Evolutionary conservation across 1,140 invertebrate genomes (phyloP), one percentile per base, ranked within the genome.

Genomic region (Augochlora pura): DNA sequence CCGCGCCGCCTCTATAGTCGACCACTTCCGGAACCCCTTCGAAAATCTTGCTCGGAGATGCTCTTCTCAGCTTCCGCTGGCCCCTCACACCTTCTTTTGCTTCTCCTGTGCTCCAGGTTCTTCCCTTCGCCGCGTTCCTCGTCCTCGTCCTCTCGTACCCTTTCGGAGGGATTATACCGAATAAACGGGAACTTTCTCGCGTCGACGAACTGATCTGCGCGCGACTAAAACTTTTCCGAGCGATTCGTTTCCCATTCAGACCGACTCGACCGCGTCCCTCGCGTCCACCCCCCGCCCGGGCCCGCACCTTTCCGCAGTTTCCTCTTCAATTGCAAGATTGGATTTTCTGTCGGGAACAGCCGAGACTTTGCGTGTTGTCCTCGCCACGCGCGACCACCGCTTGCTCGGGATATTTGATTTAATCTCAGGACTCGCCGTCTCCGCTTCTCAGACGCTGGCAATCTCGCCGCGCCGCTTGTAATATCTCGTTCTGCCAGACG

Each of bases 211-310:
- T 82, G 72, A 86, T 54, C 73, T 73, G 64, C 32, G 49, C 54
- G 80, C 64, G 75, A 70, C 79, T 70, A 59, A 83, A 87, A 87
- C 79, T 87, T 87, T 86, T 86, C 85, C 84, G 63, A 79, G 72
- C 71, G 82, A 87, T 87, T 86, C 85, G 85, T 87, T 87, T 84
- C 73, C 84, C 81, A 86, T 87, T 87, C 83, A 81, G 62, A 64
- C 59, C 42, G 42, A 46, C 42, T 14, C 42, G 10, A 2, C 42
- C 14, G 9, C 42, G 9, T 14, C 9, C 42, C 42, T 14, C 12
- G 10, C 42, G 42, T 12, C 14, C 14, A 46, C 42, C 42, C 42
- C 42, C 14, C 9, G 32, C 32, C 42, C 39, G 5, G 14, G 7
- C 12, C 16, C 25, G 32, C 32, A 23, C 16, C 18, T 42, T 42